phyloP scores from a whole-genome alignment of 2,888 invertebrate species.

The Parascotia fuliginaria region DNA sequence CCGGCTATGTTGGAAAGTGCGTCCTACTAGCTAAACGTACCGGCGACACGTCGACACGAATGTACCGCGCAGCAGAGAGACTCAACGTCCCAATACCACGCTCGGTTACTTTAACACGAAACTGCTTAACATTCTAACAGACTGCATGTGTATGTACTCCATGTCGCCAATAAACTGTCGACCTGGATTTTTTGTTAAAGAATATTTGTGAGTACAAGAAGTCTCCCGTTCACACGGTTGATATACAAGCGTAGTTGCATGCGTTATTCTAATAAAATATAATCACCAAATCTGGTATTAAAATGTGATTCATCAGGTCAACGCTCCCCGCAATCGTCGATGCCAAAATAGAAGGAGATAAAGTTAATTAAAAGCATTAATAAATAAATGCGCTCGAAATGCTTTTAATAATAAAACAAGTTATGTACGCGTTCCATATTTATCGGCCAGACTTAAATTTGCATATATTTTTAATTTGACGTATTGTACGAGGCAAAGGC shows the following conservation, averaged over 20 bases:
- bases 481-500: conserved; percentile 53
- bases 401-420: conserved; percentile 66
- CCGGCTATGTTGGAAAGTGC: conserved; percentile 49
- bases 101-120: conserved; percentile 70
- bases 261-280: conserved; percentile 32
- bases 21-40: conserved; percentile 16
- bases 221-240: conserved; percentile 70
- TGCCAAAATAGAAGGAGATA: conserved; percentile 76
- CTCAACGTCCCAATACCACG: conserved; percentile 56
- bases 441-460: conserved; percentile 68
- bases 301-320: conserved; percentile 67
- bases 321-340: conserved; percentile 62
- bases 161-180: conserved; percentile 75
- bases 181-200: conserved; percentile 75
- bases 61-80: conserved; percentile 47
- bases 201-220: conserved; percentile 69
- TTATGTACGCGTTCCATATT: conserved; percentile 61
- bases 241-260: conserved; percentile 34
- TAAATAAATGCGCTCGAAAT: conserved; percentile 73
- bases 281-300: conserved; percentile 45
- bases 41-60: conserved; percentile 22
- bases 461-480: conserved; percentile 78
- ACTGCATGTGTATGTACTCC: conserved; percentile 64
- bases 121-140: conserved; percentile 82
- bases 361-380: conserved; percentile 80